Conservation (phyloP, 2,113 vertebrate genomes). For the Condylura cristata region DNA sequence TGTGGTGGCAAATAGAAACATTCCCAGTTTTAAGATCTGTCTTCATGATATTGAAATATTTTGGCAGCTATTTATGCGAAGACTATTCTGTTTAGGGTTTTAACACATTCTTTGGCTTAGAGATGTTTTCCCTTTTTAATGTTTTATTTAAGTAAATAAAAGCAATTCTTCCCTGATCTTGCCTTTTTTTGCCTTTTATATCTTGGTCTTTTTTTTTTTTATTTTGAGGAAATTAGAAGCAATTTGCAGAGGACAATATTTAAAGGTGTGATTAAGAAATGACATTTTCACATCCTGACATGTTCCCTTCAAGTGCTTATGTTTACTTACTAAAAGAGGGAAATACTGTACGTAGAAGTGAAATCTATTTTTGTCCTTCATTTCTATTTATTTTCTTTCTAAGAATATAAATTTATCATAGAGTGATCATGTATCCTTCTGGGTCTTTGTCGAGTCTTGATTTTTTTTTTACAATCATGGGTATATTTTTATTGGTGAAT, state of each 20-base stretch:
- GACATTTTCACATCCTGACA: background rate
- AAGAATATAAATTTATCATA: background rate
- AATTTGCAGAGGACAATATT: background rate
- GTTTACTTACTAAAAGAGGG: background rate
- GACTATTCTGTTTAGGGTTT: background rate
- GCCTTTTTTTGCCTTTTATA: background rate
- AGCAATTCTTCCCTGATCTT: background rate
- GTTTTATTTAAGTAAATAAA: background rate
- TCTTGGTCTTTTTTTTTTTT: no score
- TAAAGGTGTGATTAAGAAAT: background rate
- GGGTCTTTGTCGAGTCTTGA: background rate
- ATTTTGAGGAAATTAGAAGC: constrained; percentile 5
- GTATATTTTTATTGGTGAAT: background rate
- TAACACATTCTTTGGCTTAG: background rate
- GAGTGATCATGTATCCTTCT: background rate
- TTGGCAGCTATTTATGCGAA: background rate
- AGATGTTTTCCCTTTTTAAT: background rate
- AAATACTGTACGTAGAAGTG: background rate
- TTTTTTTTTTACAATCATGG: background rate
- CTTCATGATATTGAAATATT: constrained; percentile 17
- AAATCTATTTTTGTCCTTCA: background rate
- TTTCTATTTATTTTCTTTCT: constrained; percentile 30
- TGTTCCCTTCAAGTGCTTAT: background rate
- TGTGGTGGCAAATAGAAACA: background rate
- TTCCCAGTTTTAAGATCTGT: background rate